Evolutionary conservation across 2,888 invertebrate genomes (phyloP).

Genomic region (Sicus ferrugineus): DNA sequence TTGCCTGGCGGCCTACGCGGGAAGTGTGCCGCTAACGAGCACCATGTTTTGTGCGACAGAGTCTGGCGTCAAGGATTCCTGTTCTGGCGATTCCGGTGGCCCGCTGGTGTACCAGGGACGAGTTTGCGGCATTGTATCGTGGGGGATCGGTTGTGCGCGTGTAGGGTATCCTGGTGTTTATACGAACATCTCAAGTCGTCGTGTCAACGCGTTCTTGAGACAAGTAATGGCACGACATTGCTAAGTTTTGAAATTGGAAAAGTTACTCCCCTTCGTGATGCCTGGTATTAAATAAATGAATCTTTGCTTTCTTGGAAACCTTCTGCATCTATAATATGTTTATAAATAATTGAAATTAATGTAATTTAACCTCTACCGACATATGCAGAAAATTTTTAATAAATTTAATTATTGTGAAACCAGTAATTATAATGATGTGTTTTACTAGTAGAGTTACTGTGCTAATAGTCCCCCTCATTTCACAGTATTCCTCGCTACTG

Average conservation of each 20-base stretch:
- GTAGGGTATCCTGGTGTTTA: slow-evolving; percentile 54
- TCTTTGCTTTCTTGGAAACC: too few species aligned
- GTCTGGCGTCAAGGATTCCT: slow-evolving; percentile 54
- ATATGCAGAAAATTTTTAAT: background rate
- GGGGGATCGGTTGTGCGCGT: slow-evolving; percentile 57
- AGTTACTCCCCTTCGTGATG: too few species aligned
- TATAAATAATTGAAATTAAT: too few species aligned
- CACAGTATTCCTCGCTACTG: slow-evolving; percentile 68
- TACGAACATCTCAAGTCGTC: slow-evolving; percentile 48
- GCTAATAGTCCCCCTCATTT: too few species aligned
- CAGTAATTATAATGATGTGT: too few species aligned
- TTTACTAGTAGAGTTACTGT: too few species aligned
- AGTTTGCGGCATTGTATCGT: slow-evolving; percentile 75
- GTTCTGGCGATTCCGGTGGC: slow-evolving; percentile 62
- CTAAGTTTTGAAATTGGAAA: background rate
- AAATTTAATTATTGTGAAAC: too few species aligned
- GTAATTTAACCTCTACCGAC: background rate
- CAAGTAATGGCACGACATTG: background rate
- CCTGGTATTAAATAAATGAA: too few species aligned
- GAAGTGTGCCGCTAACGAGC: slow-evolving; percentile 48
- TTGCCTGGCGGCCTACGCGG: slow-evolving; percentile 45
- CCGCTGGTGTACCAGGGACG: slow-evolving; percentile 54
- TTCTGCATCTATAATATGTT: too few species aligned
- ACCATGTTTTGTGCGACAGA: slow-evolving; percentile 59
- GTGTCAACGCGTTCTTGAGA: background rate